phyloP scores from a whole-genome alignment of 2,888 invertebrate genomes.

The Drosophila villosipedis region DNA sequence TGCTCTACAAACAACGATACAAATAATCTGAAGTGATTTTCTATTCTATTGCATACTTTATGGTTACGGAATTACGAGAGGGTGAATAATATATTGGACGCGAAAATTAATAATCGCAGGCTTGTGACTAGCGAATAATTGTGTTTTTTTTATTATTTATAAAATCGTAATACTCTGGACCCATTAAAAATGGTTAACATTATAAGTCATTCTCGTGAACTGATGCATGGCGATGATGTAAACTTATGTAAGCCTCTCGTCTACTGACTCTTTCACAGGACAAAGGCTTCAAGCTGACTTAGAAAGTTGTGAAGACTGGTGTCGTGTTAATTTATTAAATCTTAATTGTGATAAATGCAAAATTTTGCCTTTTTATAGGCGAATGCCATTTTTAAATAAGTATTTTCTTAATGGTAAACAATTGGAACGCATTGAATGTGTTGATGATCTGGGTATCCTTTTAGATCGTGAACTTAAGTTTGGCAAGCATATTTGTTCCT shows the following conservation, averaged over 20 bases:
- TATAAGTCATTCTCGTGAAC: neutral
- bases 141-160: neutral
- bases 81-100: neutral
- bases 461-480: neutral
- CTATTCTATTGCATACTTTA: slow-evolving; percentile 28
- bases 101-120: neutral
- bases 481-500: neutral
- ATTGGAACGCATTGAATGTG: neutral
- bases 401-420: neutral
- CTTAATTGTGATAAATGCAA: neutral
- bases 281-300: neutral
- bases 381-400: neutral
- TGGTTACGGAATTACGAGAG: neutral
- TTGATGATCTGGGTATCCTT: neutral
- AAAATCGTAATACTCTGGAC: neutral
- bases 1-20: slow-evolving; percentile 4
- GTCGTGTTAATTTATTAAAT: neutral
- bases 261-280: neutral
- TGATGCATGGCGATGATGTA: neutral
- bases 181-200: neutral
- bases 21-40: neutral
- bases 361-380: too few relatives aligned
- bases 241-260: neutral
- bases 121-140: neutral
- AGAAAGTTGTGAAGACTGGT: neutral